A percentile compares a stretch with the other conserved stretches of the same genome.
phyloP scores from a whole-genome alignment of 2,797 vertebrate species.

The Leuciscus waleckii region DNA sequence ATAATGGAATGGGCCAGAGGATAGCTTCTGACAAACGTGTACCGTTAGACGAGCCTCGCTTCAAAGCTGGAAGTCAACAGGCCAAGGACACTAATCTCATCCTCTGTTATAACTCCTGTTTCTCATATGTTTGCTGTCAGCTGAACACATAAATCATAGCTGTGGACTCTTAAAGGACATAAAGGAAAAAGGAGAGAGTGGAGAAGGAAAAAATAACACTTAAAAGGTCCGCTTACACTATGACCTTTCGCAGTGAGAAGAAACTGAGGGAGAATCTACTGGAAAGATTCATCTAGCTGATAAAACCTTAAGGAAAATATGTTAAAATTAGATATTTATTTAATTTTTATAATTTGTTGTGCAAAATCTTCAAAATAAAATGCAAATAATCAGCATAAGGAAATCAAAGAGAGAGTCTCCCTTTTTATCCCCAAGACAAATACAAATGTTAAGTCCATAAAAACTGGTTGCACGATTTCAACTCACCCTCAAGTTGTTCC shows the following conservation, averaged over 20 bases:
- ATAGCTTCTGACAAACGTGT: slow-evolving; percentile 57
- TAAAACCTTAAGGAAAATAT: slow-evolving; percentile 3
- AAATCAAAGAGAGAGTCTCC: not conserved
- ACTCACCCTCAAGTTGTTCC: not conserved
- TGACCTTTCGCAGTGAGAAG: not conserved
- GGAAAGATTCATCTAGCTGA: not conserved
- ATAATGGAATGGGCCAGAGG: slow-evolving; percentile 67
- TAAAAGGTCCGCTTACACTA: slow-evolving; percentile 6
- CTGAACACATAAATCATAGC: slow-evolving; percentile 35
- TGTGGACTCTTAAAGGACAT: slow-evolving; percentile 24
- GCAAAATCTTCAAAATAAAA: not conserved
- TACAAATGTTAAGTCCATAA: not conserved
- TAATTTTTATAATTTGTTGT: not conserved
- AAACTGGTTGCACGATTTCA: not conserved
- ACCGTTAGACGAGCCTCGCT: slow-evolving; percentile 65
- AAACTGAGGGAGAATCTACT: not conserved
- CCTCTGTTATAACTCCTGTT: slow-evolving; percentile 65
- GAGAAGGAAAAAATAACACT: slow-evolving; percentile 24
- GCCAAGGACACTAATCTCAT: slow-evolving; percentile 77
- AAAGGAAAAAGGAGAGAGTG: slow-evolving; percentile 14
- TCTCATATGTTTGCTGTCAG: slow-evolving; percentile 74
- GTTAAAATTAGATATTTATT: not conserved
- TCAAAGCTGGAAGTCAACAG: slow-evolving; percentile 68
- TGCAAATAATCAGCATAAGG: not conserved
- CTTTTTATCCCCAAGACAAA: not conserved